phyloP scores from a whole-genome alignment of 2,797 vertebrate genomes.

The Avahi laniger region DNA sequence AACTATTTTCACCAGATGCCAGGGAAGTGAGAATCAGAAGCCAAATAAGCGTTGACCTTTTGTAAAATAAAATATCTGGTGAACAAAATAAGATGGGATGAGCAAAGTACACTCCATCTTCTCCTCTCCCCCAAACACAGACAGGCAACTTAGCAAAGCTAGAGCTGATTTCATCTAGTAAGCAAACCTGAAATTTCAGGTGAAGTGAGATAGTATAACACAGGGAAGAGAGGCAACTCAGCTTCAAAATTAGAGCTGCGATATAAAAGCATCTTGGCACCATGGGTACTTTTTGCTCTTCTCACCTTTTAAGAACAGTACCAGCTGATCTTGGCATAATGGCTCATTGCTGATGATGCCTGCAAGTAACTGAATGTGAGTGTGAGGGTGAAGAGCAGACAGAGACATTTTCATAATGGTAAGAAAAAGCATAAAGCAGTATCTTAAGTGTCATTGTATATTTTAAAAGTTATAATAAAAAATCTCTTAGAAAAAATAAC shows the following conservation, averaged over 20 bases:
- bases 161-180: background rate
- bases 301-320: background rate
- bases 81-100: background rate
- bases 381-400: background rate
- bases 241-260: background rate
- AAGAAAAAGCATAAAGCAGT: background rate
- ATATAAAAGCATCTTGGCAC: background rate
- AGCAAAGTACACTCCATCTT: background rate
- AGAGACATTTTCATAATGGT: background rate
- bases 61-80: conserved; percentile 35
- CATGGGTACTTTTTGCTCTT: background rate
- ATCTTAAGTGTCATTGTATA: background rate
- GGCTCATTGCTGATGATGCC: background rate
- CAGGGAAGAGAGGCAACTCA: background rate
- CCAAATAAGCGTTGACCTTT: conserved; percentile 34
- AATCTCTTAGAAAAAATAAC: background rate
- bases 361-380: background rate
- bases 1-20: conserved; percentile 18
- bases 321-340: background rate
- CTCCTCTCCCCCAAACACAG: background rate
- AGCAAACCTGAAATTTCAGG: background rate
- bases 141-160: background rate
- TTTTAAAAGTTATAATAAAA: background rate
- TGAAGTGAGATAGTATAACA: background rate
- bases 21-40: conserved; percentile 2